Conservation (phyloP, 2,797 vertebrate species). For the Galagoides demidoff region DNA sequence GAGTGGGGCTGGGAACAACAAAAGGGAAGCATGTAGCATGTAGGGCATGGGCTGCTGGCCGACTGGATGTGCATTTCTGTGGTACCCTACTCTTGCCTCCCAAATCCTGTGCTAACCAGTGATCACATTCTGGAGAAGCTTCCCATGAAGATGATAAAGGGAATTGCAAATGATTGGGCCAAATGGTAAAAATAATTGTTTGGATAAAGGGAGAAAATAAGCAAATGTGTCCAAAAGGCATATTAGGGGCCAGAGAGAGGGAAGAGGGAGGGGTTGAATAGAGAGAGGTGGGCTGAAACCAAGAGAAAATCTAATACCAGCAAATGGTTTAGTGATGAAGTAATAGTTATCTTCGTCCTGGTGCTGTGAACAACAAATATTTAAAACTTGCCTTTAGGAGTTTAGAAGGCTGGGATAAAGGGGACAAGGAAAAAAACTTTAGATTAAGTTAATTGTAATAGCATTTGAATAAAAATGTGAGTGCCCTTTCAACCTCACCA, state of each 20-base stretch:
- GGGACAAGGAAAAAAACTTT: not conserved
- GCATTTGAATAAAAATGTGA: constrained; percentile 11
- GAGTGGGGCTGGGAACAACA: not conserved
- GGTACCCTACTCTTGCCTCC: constrained; percentile 51
- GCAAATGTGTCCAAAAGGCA: constrained; percentile 78
- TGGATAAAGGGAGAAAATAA: constrained; percentile 70
- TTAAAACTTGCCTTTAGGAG: not conserved
- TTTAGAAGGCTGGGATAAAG: not conserved
- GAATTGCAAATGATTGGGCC: constrained; percentile 56
- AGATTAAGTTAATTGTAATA: not conserved
- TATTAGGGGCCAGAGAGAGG: constrained; percentile 19
- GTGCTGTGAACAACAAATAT: not conserved
- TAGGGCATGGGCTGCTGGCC: not conserved
- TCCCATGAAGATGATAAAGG: constrained; percentile 62
- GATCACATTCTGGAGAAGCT: constrained; percentile 48
- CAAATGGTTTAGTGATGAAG: constrained; percentile 25
- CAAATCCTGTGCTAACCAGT: constrained; percentile 50
- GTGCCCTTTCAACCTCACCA: not conserved
- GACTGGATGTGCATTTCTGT: not conserved
- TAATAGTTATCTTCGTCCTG: not conserved
- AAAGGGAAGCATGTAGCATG: constrained; percentile 1
- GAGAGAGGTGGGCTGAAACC: constrained; percentile 34
- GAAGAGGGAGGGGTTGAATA: not conserved
- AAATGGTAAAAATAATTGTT: constrained; percentile 66
- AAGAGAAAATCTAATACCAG: not conserved